Percentiles rank a stretch among this genome's conserved stretches.
Conservation (phyloP, 2,113 vertebrate species). For the Callopanchax toddi region DNA sequence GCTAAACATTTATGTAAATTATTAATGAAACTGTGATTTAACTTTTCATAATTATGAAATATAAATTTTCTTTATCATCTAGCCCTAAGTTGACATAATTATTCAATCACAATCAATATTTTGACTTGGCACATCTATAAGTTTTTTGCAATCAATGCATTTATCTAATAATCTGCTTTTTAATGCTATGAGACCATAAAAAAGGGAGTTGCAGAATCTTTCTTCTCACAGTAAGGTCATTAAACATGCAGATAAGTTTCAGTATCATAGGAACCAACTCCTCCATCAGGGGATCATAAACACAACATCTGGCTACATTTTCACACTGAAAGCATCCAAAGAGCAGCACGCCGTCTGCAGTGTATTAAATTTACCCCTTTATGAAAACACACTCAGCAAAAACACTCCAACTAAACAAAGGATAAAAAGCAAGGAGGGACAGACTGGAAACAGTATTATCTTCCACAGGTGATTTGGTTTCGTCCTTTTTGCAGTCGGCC, state of each 20-base stretch:
- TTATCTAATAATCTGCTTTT: too few relatives aligned
- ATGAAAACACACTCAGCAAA: conserved; percentile 4
- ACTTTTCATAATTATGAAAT: too few relatives aligned
- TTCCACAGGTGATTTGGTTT: conserved; percentile 23
- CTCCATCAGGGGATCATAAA: conserved; percentile 2
- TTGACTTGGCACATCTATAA: too few relatives aligned
- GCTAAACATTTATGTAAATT: too few relatives aligned
- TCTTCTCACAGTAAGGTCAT: neutral
- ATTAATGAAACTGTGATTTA: too few relatives aligned
- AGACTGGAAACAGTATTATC: conserved; percentile 12
- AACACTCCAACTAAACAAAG: conserved; percentile 2
- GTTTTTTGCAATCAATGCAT: too few relatives aligned
- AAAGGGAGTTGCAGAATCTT: neutral
- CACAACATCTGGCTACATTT: conserved; percentile 13
- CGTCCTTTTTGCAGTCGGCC: conserved; percentile 38
- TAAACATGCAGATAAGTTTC: neutral
- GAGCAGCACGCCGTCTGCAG: conserved; percentile 5
- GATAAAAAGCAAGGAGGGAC: neutral
- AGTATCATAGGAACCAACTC: neutral
- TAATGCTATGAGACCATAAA: too few relatives aligned
- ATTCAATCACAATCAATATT: too few relatives aligned
- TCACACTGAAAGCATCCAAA: neutral
- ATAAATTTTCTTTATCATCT: too few relatives aligned
- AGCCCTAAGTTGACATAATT: too few relatives aligned
- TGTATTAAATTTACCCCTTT: neutral